Conservation (phyloP, 2,888 invertebrate species). For the Hyalella azteca region DNA sequence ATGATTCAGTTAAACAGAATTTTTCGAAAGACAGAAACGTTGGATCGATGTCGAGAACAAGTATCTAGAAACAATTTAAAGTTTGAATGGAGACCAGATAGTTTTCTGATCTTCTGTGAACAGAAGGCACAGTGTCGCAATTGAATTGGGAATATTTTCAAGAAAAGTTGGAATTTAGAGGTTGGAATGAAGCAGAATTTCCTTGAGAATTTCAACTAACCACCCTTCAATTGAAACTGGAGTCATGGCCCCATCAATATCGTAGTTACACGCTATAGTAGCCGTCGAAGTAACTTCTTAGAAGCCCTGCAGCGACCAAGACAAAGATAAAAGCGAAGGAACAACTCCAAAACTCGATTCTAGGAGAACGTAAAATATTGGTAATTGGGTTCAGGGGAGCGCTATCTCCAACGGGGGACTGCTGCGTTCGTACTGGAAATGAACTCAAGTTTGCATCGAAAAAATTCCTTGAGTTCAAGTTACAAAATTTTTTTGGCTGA, state of each 20-base stretch:
- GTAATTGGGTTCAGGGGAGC: conserved; percentile 35
- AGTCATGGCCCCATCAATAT: conserved; percentile 29
- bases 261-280: conserved; percentile 19
- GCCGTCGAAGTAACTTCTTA: conserved; percentile 29
- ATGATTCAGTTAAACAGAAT: no score
- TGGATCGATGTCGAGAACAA: no score
- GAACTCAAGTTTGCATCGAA: conserved; percentile 5
- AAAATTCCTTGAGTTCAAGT: no score
- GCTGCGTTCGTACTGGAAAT: background rate
- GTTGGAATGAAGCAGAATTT: conserved; percentile 18
- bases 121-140: conserved; percentile 12
- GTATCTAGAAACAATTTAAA: conserved; percentile 27
- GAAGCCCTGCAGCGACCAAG: conserved; percentile 33
- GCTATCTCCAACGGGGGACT: conserved; percentile 16
- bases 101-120: background rate
- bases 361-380: conserved; percentile 37
- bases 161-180: conserved; percentile 7
- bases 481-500: no score
- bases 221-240: conserved; percentile 14
- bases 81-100: background rate
- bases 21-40: no score
- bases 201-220: conserved; percentile 4
- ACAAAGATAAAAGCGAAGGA: conserved; percentile 32
- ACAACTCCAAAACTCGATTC: conserved; percentile 38
- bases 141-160: conserved; percentile 10